phyloP scores from a whole-genome alignment of 2,113 vertebrate genomes.

The Lasiurus cinereus region DNA sequence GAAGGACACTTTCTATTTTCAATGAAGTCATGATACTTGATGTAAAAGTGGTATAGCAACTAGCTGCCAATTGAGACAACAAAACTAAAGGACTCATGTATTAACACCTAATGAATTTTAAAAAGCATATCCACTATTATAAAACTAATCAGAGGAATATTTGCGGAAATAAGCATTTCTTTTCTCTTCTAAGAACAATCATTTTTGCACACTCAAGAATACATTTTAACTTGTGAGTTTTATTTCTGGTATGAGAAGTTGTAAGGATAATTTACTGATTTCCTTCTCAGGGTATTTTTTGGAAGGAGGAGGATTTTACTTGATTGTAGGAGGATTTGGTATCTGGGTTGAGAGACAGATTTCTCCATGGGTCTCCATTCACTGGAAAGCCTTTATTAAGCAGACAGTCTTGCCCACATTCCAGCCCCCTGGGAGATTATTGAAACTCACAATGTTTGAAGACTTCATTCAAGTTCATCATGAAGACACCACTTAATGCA shows the following conservation, averaged over 20 bases:
- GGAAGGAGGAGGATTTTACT: slow-evolving; percentile 92
- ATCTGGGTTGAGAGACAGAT: slow-evolving; percentile 95
- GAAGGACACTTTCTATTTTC: not conserved
- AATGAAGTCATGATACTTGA: not conserved
- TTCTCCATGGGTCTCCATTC: slow-evolving; percentile 93
- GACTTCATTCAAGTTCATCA: slow-evolving; percentile 91
- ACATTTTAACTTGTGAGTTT: not conserved
- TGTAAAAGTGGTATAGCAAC: not conserved
- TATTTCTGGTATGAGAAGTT: slow-evolving; percentile 7
- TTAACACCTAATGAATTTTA: not conserved
- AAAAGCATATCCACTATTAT: not conserved
- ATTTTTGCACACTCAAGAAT: slow-evolving; percentile 54
- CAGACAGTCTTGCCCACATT: slow-evolving; percentile 93
- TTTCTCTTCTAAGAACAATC: slow-evolving; percentile 58
- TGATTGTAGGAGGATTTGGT: slow-evolving; percentile 93
- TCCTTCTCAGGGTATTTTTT: slow-evolving; percentile 93
- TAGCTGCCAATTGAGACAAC: not conserved
- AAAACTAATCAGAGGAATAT: not conserved
- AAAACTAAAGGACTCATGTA: not conserved
- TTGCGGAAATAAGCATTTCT: not conserved
- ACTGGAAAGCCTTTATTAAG: slow-evolving; percentile 94
- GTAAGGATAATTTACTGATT: slow-evolving; percentile 82
- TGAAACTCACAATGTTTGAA: slow-evolving; percentile 93
- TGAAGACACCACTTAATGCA: slow-evolving; percentile 93
- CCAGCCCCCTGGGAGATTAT: slow-evolving; percentile 93